phyloP scores from a whole-genome alignment of 2,113 vertebrate species.

The Oceanodroma tethys region DNA sequence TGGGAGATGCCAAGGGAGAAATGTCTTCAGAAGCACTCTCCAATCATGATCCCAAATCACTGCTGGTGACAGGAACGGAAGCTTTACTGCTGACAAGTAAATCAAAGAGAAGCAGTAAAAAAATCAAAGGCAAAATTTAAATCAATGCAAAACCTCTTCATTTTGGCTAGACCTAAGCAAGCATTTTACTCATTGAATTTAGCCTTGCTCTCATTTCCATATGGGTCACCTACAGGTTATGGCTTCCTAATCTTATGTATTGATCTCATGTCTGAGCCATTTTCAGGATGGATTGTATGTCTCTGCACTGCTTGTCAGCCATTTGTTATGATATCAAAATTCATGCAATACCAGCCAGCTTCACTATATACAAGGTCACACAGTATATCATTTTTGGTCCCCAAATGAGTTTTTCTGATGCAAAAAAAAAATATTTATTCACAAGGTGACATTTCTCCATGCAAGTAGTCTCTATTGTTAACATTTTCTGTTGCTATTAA shows the following conservation, averaged over 20 bases:
- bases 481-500: neutral
- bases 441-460: neutral
- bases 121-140: neutral
- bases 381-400: neutral
- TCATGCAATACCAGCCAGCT: neutral
- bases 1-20: neutral
- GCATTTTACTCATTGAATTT: neutral
- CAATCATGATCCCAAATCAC: neutral
- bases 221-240: conserved; percentile 18
- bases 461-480: neutral
- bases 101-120: neutral
- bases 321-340: conserved; percentile 13
- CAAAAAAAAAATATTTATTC: neutral
- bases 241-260: conserved; percentile 27
- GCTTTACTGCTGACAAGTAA: neutral
- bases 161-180: neutral
- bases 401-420: neutral
- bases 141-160: neutral
- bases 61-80: neutral
- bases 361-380: neutral
- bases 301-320: neutral
- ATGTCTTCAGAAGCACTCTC: neutral
- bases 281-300: conserved; percentile 22
- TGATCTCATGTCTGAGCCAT: neutral
- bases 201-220: neutral